Conservation (phyloP, 2,888 invertebrate species). For the Ptilodon capucinus region DNA sequence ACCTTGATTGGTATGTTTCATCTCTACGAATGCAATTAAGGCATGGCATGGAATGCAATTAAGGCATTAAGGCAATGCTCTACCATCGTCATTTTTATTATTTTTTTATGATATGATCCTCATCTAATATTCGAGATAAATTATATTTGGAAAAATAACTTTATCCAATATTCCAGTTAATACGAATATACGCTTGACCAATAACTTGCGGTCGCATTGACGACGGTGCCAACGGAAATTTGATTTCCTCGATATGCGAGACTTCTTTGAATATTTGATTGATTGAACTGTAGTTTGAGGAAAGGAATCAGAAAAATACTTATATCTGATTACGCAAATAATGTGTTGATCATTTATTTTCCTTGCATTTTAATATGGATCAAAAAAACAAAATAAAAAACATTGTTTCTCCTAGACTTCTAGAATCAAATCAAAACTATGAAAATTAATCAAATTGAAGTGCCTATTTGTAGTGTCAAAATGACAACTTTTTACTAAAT, state of each 20-base stretch:
- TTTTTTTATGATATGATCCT: slow-evolving; percentile 18
- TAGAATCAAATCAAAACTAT: too few relatives aligned
- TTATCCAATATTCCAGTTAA: slow-evolving; percentile 10
- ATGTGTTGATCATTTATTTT: neutral
- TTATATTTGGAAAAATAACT: slow-evolving; percentile 27
- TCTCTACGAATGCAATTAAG: too few relatives aligned
- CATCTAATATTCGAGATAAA: slow-evolving; percentile 20
- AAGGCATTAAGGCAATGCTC: too few relatives aligned
- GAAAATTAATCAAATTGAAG: too few relatives aligned
- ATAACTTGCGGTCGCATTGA: slow-evolving; percentile 26
- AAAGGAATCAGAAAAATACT: neutral
- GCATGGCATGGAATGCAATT: too few relatives aligned
- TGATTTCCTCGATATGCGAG: slow-evolving; percentile 40
- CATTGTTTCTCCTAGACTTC: too few relatives aligned
- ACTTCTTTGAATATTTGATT: slow-evolving; percentile 38
- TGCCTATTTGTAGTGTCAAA: too few relatives aligned
- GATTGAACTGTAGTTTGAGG: slow-evolving; percentile 17
- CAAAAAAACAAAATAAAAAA: too few relatives aligned
- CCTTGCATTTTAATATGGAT: too few relatives aligned
- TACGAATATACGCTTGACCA: slow-evolving; percentile 36
- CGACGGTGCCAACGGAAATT: slow-evolving; percentile 37
- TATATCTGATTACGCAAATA: neutral
- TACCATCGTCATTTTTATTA: too few relatives aligned
- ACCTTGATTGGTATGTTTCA: too few relatives aligned
- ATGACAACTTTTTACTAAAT: too few relatives aligned